Evolutionary conservation across 2,888 invertebrate genomes (phyloP), one percentile per base, ranked within the genome.

Genomic region (Heteromurus nitidus): DNA sequence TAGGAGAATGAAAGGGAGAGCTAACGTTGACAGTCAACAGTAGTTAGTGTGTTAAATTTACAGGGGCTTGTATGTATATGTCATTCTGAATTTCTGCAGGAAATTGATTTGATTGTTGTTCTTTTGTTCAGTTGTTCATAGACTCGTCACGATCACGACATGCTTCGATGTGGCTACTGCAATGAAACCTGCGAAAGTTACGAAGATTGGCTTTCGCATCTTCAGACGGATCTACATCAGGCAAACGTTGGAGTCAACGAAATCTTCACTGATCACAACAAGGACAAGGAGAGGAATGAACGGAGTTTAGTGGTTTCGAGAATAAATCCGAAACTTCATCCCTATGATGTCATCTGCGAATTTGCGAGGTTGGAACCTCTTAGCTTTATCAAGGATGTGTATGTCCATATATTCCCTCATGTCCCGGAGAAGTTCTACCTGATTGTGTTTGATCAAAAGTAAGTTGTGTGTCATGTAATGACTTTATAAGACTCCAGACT

Each of bases 371-470:
- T 9, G 0, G 64, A 70, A n/a, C 65, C 79, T 0, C 20, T 79
- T 2, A 31, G 64, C 0, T 79, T 79, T 28, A 47, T 79, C 1
- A 79, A 64, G 16, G 79, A 79, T 65, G 65, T 31, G 13, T 72
- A 55, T 20, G 18, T 65, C 2, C 79, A 79, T n/a, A 64, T 64
- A 3, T 79, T 79, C 22, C 62, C 53, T 1, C 24, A 79, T 22
- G 53, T 64, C n/a, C 24, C 42, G 1, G 79, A 79, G 28, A 70
- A 62, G 26, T 79, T 79, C 28, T 79, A 64, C n/a, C 16, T 70
- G n/a, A 70, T 79, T 30, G 70, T 79, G 0, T 79, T 55, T 44
- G 79, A 79, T 20, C 79, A 79, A 42, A 70, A 44, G 79, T 79
- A 55, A 69, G 68, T 47, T n/a, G n/a, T n/a, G n/a, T n/a, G n/a